Evolutionary conservation across 2,113 vertebrate genomes (phyloP).

Genomic region (Suncus etruscus): DNA sequence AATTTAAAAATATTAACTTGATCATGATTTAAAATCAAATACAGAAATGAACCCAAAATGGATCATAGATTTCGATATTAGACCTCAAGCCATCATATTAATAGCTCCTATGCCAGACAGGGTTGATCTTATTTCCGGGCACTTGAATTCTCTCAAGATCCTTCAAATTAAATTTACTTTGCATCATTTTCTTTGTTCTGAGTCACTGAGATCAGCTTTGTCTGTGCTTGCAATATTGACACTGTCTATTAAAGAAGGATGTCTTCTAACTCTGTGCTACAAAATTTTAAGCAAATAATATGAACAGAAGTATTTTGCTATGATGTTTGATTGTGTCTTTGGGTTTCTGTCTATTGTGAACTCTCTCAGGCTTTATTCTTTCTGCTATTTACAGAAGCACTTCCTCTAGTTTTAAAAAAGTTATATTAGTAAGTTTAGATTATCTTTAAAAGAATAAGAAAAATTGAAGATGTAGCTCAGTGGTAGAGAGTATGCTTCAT

Average conservation of each 20-base stretch:
- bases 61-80: constrained; percentile 31
- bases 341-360: background rate
- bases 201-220: background rate
- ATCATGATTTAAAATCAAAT: too few relatives aligned
- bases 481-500: background rate
- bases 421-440: background rate
- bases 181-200: constrained; percentile 48
- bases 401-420: constrained; percentile 18
- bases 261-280: background rate
- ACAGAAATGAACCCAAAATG: too few relatives aligned
- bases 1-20: too few relatives aligned
- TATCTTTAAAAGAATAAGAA: constrained; percentile 12
- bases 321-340: background rate
- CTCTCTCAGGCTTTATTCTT: background rate
- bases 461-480: background rate
- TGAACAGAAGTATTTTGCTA: constrained; percentile 50
- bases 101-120: constrained; percentile 55
- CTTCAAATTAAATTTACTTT: constrained; percentile 49
- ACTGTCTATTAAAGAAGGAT: background rate
- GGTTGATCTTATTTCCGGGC: constrained; percentile 44
- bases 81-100: background rate
- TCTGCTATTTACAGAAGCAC: constrained; percentile 31
- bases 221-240: background rate
- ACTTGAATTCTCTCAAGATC: constrained; percentile 50
- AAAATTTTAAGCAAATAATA: constrained; percentile 40